Base-by-base conservation (phyloP, 2,888 invertebrate genomes). In the Aleiodes leptofemur region DNA sequence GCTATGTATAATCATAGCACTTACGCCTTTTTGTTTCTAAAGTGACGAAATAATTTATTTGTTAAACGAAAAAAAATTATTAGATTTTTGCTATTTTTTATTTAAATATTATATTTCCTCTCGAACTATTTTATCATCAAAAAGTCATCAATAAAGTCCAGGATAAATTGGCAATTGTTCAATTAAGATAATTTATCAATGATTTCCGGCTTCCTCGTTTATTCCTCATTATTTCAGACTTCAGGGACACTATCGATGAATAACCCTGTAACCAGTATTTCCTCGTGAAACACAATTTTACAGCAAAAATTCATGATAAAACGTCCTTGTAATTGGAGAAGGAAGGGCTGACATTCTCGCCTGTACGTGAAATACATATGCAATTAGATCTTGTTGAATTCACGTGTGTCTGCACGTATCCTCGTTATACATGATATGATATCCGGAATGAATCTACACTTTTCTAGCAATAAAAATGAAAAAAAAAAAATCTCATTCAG, bases 331-430 rank as follows among this genome's bases (percentile, higher is more conserved):
- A 59, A 59, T 59, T 59, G 59, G 59, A 59, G 11, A 59, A 57
- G 23, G 8, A 29, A 59, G 59, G 59, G 34, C 59, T 59, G 59
- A 59, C 59, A 34, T 59, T 59, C 23, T 23, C 34, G 59, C 34
- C 13, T 11, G 59, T 34, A 59, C 34, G 59, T 34, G 59, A 13
- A 31, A 59, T 13, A 9, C 59, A 59, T 59, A n/a, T 59, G 23
- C 59, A 59, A 59, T 34, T 14, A n/a, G 59, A 23, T 34, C 59
- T 59, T 34, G 59, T 59, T 34, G 4, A 56, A 56, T 5, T 56
- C 56, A 56, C 23, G 56, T 56, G 43, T 56, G 23, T 23, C 23
- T 23, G 11, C 56, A 11, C 11, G 23, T 16, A 56, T 9, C 11
- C 34, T 6, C 31, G 16, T 31, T 34, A 59, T 13, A 5, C 34